These are phyloP conservation scores for Macropodus opercularis DNA, from an alignment of 2,797 vertebrate species.

Conservation along the genomic window DNA sequence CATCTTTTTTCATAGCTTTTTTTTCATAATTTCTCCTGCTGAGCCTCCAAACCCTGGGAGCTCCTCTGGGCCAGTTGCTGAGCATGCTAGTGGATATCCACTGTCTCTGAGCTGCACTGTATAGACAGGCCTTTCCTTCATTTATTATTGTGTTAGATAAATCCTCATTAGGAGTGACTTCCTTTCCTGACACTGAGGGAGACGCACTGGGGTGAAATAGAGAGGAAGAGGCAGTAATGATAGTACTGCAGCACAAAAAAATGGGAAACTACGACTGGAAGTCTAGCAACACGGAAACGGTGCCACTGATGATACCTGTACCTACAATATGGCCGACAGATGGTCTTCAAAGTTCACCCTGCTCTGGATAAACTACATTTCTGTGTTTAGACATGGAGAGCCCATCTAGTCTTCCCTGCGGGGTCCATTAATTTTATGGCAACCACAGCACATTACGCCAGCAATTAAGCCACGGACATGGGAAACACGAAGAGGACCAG, in stretches of 20 bases:
- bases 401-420: slow-evolving; percentile 2
- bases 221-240: slow-evolving; percentile 3
- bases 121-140: slow-evolving; percentile 55
- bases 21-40: slow-evolving; percentile 42
- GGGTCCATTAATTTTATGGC: slow-evolving; percentile 11
- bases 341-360: not conserved
- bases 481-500: slow-evolving; percentile 36
- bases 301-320: too few relatives aligned
- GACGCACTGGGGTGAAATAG: slow-evolving; percentile 5
- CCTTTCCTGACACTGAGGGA: slow-evolving; percentile 37
- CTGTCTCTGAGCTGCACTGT: slow-evolving; percentile 45
- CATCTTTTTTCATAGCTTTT: slow-evolving; percentile 40
- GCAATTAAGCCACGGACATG: slow-evolving; percentile 32
- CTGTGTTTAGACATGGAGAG: not conserved
- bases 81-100: slow-evolving; percentile 61
- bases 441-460: slow-evolving; percentile 34
- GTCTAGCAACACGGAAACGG: too few relatives aligned
- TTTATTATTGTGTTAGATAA: slow-evolving; percentile 59
- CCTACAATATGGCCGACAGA: not conserved
- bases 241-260: slow-evolving; percentile 11
- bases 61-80: slow-evolving; percentile 39
- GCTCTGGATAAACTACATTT: slow-evolving; percentile 11
- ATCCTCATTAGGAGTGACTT: slow-evolving; percentile 55
- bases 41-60: slow-evolving; percentile 49
- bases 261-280: too few relatives aligned